Evolutionary conservation across 2,113 vertebrate species (phyloP), one percentile per base, ranked within the genome.

Genomic region (Muscicapa adusta): DNA sequence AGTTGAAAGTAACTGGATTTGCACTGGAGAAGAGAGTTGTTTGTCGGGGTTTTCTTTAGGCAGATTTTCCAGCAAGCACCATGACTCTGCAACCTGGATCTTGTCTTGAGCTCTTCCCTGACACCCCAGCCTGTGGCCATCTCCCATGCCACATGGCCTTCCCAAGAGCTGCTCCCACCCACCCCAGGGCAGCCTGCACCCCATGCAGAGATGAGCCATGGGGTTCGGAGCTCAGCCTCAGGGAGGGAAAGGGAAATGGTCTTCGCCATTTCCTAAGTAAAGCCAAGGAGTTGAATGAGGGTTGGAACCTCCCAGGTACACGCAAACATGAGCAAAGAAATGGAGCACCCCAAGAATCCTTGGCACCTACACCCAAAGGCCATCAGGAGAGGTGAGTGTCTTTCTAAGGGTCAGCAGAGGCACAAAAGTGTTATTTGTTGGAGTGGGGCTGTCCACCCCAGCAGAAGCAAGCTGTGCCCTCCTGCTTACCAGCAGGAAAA

Each of bases 91-190:
- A 48, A 10, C 24, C 6, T 1, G 2, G 3, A 8, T 58, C 10
- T 14, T 3, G 4, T 6, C 5, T 33, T 31, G 42, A 20, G 12
- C 62, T 51, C 60, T n/a, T 60, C 26, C 8, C 17, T 42, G 58
- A 62, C 3, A 23, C 14, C 8, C 42, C 3, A 3, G 15, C 4
- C 4, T 0, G 0, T 3, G 6, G 15, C 40, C 54, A 36, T 22
- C 17, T 10, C 10, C 14, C 17, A 31, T 10, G 8, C 7, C 4
- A 0, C 0, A 0, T 8, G 8, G 3, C 5, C 24, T 67, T 40
- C 25, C 31, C 14, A 16, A 29, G 12, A n/a, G 48, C 26, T 47
- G 34, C 4, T 76, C 0, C 10, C 48, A 51, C 63, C 57, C 15
- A 17, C 11, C 6, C 38, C 3, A 5, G 36, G 40, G 48, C 38